Evolutionary conservation across 2,797 vertebrate genomes (phyloP).

Genomic region (Cossypha heuglini): DNA sequence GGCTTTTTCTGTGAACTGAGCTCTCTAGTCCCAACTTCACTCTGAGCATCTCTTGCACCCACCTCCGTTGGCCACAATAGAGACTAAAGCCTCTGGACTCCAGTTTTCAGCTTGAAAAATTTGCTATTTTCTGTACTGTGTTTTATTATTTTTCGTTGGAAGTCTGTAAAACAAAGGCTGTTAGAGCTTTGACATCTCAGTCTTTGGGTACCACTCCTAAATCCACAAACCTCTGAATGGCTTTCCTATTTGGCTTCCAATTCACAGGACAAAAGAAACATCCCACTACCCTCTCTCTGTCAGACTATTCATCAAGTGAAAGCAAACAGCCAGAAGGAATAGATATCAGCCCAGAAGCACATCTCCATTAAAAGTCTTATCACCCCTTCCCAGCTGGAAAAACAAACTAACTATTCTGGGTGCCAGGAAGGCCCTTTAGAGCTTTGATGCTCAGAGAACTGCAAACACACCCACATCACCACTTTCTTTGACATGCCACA

Average conservation of each 20-base stretch:
- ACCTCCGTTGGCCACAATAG: background rate
- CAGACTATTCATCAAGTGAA: background rate
- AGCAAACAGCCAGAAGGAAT: background rate
- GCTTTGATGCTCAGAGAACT: background rate
- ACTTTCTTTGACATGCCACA: background rate
- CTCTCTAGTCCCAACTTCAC: background rate
- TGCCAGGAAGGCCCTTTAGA: background rate
- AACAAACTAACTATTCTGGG: background rate
- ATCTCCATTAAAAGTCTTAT: background rate
- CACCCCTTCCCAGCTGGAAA: slow-evolving; percentile 9
- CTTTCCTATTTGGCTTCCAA: background rate
- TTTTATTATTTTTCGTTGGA: background rate
- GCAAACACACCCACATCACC: background rate
- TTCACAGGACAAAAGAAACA: background rate
- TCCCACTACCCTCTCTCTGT: background rate
- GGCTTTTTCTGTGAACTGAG: background rate
- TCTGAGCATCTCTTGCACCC: background rate
- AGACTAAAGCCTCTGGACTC: background rate
- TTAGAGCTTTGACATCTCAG: background rate
- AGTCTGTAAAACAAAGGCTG: background rate
- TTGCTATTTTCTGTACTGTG: background rate
- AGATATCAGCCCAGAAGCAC: background rate
- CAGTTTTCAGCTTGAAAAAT: background rate
- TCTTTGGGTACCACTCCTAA: background rate
- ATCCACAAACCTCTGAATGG: background rate